Evolutionary conservation across 2,113 vertebrate species (phyloP).

Genomic region (Sarotherodon lohbergeri): DNA sequence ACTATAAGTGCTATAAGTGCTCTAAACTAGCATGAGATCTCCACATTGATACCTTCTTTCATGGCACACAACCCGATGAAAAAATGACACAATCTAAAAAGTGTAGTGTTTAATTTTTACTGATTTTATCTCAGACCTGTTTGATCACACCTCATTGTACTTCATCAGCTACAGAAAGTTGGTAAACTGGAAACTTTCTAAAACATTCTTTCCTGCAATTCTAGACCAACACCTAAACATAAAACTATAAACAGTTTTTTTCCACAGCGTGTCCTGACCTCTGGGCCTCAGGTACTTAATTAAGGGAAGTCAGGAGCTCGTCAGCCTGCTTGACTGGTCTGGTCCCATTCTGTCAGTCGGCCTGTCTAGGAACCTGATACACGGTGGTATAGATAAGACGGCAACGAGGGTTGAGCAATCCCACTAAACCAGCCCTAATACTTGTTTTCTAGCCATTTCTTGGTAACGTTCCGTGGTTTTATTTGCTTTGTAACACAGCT

Average conservation of each 20-base stretch:
- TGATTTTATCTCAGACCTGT: not conserved
- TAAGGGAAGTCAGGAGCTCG: slow-evolving; percentile 47
- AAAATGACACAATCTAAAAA: not conserved
- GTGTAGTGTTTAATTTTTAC: rapidly evolving
- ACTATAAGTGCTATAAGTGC: not conserved
- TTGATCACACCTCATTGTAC: not conserved
- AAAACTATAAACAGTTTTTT: not conserved
- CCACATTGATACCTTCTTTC: not conserved
- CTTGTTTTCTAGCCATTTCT: not conserved
- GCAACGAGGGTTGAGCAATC: slow-evolving; percentile 12
- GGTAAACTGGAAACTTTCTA: not conserved
- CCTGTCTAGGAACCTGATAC: slow-evolving; percentile 48
- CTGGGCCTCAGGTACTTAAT: slow-evolving; percentile 19
- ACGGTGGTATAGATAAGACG: slow-evolving; percentile 34
- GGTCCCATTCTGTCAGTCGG: slow-evolving; percentile 61
- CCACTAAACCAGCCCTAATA: not conserved
- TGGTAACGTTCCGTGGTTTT: not conserved
- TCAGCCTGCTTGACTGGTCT: slow-evolving; percentile 18
- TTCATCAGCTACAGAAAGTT: not conserved
- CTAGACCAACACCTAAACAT: not conserved
- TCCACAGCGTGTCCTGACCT: not conserved
- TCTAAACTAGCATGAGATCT: not conserved
- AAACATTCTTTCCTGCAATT: not conserved
- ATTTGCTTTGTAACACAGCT: not conserved
- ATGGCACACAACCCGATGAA: not conserved